Percentiles rank a stretch among this genome's conserved stretches.
Evolutionary conservation across 2,113 vertebrate genomes (phyloP).

Genomic region (Tonatia bakeri): DNA sequence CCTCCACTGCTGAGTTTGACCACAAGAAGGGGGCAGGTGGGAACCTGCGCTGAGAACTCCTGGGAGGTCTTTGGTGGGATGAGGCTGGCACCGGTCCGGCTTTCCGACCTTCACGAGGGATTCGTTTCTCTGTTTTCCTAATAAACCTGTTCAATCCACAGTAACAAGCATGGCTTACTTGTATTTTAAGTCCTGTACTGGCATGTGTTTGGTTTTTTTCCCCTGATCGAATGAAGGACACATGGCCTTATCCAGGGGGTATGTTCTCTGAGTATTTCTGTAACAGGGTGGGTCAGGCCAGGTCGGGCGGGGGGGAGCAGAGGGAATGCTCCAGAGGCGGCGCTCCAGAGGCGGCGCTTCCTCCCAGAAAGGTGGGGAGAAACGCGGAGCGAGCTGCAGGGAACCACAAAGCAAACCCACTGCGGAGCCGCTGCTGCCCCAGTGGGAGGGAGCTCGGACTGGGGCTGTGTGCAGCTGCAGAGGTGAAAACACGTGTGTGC

Average conservation of each 20-base stretch:
- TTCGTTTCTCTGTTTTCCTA: neutral
- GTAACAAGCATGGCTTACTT: neutral
- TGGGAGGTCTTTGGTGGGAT: neutral
- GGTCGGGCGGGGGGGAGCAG: too few relatives aligned
- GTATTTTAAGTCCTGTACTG: neutral
- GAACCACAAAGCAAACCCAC: rapidly evolving
- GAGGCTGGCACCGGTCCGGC: neutral
- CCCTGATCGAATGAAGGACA: neutral
- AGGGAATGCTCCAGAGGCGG: too few relatives aligned
- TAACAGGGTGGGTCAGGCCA: too few relatives aligned
- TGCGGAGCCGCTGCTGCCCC: too few relatives aligned
- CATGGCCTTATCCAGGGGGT: neutral
- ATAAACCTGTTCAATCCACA: neutral
- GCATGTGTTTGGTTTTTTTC: too few relatives aligned
- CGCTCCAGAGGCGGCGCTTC: too few relatives aligned
- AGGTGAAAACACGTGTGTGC: too few relatives aligned
- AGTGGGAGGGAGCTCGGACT: too few relatives aligned
- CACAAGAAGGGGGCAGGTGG: neutral
- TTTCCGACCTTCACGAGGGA: neutral
- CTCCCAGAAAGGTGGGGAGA: too few relatives aligned
- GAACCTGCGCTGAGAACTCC: neutral
- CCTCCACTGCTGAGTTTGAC: neutral
- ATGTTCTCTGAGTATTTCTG: neutral
- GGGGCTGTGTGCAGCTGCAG: too few relatives aligned
- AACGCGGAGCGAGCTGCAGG: too few relatives aligned